A percentile compares a stretch with the other conserved stretches of the same genome.
Conservation (phyloP, 1,140 invertebrate genomes). For the Chelonus insularis region DNA sequence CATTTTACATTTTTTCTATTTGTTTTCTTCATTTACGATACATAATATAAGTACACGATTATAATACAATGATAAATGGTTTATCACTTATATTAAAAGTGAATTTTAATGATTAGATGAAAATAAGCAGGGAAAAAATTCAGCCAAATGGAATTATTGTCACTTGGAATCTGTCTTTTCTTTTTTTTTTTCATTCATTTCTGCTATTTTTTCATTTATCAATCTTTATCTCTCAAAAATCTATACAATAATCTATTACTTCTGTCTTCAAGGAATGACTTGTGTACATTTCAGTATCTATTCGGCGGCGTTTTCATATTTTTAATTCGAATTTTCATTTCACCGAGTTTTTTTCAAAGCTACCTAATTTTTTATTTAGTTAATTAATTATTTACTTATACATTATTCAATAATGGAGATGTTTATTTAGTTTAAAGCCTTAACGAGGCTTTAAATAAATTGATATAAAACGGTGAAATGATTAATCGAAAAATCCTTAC, state of each 20-base stretch:
- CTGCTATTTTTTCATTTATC: conserved; percentile 8
- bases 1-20: background rate
- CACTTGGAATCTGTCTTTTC: conserved; percentile 33
- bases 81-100: background rate
- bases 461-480: conserved; percentile 3
- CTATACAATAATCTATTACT: background rate
- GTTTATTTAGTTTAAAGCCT: background rate
- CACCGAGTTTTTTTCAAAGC: background rate
- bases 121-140: conserved; percentile 8
- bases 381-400: background rate
- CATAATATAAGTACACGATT: conserved; percentile 18
- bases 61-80: conserved; percentile 17
- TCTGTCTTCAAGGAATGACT: background rate
- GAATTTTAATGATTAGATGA: conserved; percentile 10
- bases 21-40: background rate
- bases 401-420: background rate
- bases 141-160: conserved; percentile 27
- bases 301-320: background rate
- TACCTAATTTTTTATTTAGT: background rate
- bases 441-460: background rate
- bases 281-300: conserved; percentile 6
- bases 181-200: conserved; percentile 29
- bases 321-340: background rate
- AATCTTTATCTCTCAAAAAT: background rate
- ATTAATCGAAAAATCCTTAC: conserved; percentile 29